These are phyloP conservation scores for Heterotilapia buettikoferi DNA, from an alignment of 2,113 vertebrate genomes.

Conservation along the genomic window DNA sequence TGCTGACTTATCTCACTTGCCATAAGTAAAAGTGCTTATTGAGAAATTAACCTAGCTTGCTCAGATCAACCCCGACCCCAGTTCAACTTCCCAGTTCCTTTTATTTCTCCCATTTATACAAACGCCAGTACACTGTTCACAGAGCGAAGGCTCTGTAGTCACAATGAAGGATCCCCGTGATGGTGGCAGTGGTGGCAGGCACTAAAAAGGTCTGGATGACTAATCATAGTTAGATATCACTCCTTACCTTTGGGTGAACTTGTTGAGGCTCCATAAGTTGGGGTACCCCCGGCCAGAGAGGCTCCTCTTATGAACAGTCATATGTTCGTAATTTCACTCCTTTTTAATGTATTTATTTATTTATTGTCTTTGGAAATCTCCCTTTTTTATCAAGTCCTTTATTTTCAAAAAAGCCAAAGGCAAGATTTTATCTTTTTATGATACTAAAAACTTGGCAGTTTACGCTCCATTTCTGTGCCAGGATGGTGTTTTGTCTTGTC, in stretches of 20 bases:
- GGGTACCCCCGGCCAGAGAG: not conserved
- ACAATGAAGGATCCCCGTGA: conserved; percentile 18
- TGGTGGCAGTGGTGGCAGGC: conserved; percentile 9
- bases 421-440: not conserved
- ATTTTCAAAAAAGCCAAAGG: not conserved
- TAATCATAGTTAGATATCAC: conserved; percentile 19
- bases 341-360: not conserved
- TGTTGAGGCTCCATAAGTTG: not conserved
- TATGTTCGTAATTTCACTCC: not conserved
- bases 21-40: not conserved
- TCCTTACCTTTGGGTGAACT: conserved; percentile 52
- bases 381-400: not conserved
- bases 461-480: not conserved
- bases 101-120: not conserved
- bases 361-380: not conserved
- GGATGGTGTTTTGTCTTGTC: not conserved
- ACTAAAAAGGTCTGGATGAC: conserved; percentile 42
- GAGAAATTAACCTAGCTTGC: not conserved
- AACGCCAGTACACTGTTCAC: not conserved
- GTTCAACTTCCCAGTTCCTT: not conserved
- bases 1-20: not conserved
- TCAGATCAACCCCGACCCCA: not conserved
- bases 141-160: not conserved
- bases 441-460: not conserved
- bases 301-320: not conserved